These are phyloP conservation scores for Phylloscopus trochiloides DNA, from an alignment of 2,113 vertebrate species.

Conservation along the genomic window DNA sequence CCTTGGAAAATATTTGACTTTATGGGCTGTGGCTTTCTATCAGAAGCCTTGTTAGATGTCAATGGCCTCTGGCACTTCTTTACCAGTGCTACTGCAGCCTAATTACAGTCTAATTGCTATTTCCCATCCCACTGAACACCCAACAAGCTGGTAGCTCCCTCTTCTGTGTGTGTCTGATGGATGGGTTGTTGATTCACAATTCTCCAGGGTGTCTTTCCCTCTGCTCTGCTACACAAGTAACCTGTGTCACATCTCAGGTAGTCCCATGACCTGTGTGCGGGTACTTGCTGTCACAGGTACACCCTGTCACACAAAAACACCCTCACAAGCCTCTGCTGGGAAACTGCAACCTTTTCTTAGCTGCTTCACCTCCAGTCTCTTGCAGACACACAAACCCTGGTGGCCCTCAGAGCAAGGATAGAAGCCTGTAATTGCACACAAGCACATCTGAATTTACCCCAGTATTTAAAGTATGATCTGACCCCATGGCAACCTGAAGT, in stretches of 20 bases:
- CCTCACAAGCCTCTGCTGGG: neutral
- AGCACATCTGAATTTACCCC: too few relatives aligned
- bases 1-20: neutral
- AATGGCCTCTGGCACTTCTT: neutral
- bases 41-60: neutral
- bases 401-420: neutral
- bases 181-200: neutral
- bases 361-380: neutral
- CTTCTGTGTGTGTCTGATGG: neutral
- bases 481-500: neutral
- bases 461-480: neutral
- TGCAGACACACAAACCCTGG: neutral
- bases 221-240: neutral
- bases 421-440: neutral
- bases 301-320: neutral
- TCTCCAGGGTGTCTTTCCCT: neutral
- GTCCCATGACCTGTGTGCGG: neutral
- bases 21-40: neutral
- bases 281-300: neutral
- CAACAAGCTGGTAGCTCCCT: neutral
- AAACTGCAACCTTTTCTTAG: neutral
- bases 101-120: neutral
- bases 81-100: neutral
- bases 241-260: neutral
- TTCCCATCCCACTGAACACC: neutral